Evolutionary conservation across 1,140 invertebrate genomes (phyloP), one percentile per base, ranked within the genome.

Genomic region (Atta cephalotes): DNA sequence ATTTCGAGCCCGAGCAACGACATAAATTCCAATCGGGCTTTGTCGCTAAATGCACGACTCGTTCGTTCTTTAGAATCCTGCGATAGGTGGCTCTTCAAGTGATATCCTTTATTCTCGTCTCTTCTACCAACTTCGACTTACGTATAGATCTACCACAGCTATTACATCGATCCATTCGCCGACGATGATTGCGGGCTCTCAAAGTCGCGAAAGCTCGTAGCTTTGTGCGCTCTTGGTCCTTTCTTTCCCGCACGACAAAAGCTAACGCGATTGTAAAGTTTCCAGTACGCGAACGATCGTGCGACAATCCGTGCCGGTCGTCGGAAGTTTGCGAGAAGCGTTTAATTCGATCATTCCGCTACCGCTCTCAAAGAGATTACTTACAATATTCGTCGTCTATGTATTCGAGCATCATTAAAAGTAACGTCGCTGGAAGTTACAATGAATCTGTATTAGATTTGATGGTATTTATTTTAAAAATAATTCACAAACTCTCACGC

Each of bases 21-120:
- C 84, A 85, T 88, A 88, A 90, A 81, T 91, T 86, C 76, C 74
- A 77, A 90, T 91, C 84, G 85, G 86, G 86, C 88, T 81, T 90
- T 74, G 68, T 88, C 68, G 86, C 84, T 91, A 86, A 88, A 89
- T 66, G 68, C 82, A 21, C 66, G 80, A 85, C 62, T 71, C 86
- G 77, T 82, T 79, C 71, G 66, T 89, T 91, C 87, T 72, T 86
- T 86, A 60, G 88, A 89, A 84, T 78, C 72, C 77, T 71, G 80
- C 70, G 74, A 85, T 71, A 35, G 88, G 63, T 74, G n/a, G 53
- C 58, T 74, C 82, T 66, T 21, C 39, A 35, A 76, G 45, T 28
- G 80, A 84, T 84, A 84, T 76, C 49, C 80, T 80, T 81, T 70
- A 70, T 70, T 21, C 65, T 10, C 65, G 12, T 60, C 35, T 82